Evolutionary conservation across 2,888 invertebrate species (phyloP), one percentile per base, ranked within the genome.

Genomic region (Emesis russula): DNA sequence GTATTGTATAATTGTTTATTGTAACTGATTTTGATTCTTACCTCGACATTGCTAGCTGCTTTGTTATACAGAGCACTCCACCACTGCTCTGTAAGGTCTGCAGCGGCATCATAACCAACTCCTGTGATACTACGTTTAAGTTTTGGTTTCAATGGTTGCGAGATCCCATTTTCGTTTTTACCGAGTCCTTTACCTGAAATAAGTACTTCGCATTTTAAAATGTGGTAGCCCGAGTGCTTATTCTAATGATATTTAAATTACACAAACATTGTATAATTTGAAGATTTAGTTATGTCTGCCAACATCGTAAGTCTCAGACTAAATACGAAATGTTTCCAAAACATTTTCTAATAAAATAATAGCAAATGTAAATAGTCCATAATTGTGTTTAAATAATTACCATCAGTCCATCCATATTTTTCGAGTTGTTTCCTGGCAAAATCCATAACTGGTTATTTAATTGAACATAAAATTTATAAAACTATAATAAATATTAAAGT

Each of bases 71-170:
- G 98, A 11, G 99, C 98, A 89, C 99, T 99, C 99, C 99, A 99
- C 99, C 99, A 99, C 94, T 99, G 99, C 92, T 99, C 99, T 0
- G 99, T 99, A 95, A 99, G 99, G 94, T 99, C 99, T 7, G 99
- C 98, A 0, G 99, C 99, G 2, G 98, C 98, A 96, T 99, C 99
- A 93, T 99, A 99, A 0, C 99, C 99, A 33, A 99, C 96, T 0
- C 99, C 99, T 0, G 99, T 97, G 13, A 98, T 99, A 95, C 99
- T 99, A 86, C 99, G 99, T 96, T 99, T 99, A 9, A 99, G 96
- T 96, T 99, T 99, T 0, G 99, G 99, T 96, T 99, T 99, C 0
- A 99, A 95, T 0, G 99, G 99, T 89, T 99, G 98, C 0, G 98
- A 98, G 83, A 99, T 99, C 6, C 99, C 99, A 96, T 99, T 98